phyloP scores from a whole-genome alignment of 2,113 vertebrate genomes.

The Daubentonia madagascariensis region DNA sequence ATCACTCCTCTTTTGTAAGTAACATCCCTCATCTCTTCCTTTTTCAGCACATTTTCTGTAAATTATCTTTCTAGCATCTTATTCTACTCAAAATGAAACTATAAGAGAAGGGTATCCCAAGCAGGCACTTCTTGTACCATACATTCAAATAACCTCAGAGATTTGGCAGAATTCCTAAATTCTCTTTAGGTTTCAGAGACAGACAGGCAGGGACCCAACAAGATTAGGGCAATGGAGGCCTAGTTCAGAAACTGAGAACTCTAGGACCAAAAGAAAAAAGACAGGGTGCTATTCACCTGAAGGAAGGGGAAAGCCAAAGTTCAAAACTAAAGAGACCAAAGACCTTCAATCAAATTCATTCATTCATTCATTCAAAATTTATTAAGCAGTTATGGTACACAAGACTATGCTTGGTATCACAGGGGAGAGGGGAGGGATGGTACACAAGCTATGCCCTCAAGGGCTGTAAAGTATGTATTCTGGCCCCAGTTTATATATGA shows the following conservation, averaged over 20 bases:
- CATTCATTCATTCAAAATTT: neutral
- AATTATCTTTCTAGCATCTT: slow-evolving; percentile 54
- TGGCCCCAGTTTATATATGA: neutral
- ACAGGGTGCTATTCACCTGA: neutral
- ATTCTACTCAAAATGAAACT: slow-evolving; percentile 63
- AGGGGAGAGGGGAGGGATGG: no score
- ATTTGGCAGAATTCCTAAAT: slow-evolving; percentile 58
- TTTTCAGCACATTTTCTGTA: slow-evolving; percentile 59
- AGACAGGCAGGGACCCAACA: neutral
- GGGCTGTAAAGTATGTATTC: neutral
- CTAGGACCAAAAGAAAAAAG: neutral
- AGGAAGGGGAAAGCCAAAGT: neutral
- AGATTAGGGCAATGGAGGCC: neutral
- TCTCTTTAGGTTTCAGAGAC: slow-evolving; percentile 65
- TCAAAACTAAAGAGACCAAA: neutral
- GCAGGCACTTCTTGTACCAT: slow-evolving; percentile 61
- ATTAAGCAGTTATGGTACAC: neutral
- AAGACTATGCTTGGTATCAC: neutral
- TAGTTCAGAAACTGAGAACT: neutral
- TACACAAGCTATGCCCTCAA: fast-evolving
- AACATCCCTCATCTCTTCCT: slow-evolving; percentile 10
- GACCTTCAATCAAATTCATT: neutral
- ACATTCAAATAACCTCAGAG: slow-evolving; percentile 51
- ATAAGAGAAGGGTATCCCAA: slow-evolving; percentile 55
- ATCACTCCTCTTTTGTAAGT: neutral